Evolutionary conservation across 2,888 invertebrate species (phyloP).

Genomic region (Dryobotodes eremita): DNA sequence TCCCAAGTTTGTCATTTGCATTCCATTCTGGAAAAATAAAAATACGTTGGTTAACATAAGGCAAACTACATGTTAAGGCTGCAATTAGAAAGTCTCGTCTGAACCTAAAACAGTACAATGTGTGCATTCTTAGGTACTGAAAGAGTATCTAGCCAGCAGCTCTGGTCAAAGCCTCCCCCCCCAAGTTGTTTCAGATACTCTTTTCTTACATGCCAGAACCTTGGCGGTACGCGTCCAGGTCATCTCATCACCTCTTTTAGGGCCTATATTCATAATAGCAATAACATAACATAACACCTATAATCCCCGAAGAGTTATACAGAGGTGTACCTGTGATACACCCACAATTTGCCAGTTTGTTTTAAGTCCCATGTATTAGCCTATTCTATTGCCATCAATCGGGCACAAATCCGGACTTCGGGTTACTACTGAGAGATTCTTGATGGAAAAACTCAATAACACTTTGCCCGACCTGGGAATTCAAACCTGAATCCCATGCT

Average conservation of each 20-base stretch:
- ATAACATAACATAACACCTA: neutral
- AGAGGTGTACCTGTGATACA: neutral
- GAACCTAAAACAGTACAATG: neutral
- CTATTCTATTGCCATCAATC: neutral
- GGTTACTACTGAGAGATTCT: neutral
- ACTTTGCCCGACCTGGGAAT: neutral
- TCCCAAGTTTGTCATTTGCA: slow-evolving; percentile 93
- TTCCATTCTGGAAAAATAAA: slow-evolving; percentile 77
- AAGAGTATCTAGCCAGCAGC: neutral
- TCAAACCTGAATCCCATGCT: neutral
- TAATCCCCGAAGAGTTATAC: neutral
- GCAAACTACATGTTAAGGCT: neutral
- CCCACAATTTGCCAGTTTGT: too few species aligned
- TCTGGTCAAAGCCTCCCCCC: neutral
- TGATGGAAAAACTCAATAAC: neutral
- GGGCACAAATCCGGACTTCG: neutral
- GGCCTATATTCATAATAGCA: neutral
- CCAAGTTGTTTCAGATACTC: neutral
- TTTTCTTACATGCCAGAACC: neutral
- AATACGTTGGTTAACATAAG: neutral
- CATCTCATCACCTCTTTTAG: neutral
- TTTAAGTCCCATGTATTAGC: too few species aligned
- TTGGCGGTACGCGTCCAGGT: neutral
- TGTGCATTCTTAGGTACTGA: neutral
- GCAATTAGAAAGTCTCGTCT: neutral